Base-by-base conservation (phyloP, 2,888 invertebrate species). In the Ormyrus nitidulus region DNA sequence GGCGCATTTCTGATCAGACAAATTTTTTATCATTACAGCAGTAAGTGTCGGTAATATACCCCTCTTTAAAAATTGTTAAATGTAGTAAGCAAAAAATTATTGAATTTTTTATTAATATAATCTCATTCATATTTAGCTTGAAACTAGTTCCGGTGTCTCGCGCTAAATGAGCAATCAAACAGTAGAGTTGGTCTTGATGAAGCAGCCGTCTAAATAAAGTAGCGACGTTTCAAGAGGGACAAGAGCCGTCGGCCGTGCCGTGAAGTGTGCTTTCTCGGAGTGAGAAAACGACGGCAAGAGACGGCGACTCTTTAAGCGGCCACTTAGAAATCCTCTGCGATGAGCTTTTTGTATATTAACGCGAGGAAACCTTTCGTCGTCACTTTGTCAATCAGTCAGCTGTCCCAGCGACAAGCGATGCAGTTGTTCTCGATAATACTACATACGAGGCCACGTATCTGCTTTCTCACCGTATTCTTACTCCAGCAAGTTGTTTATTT, bases 261-360 rank as follows among this genome's bases (percentile, higher is more conserved):
- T 34, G 4, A 34, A 4, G 34, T 34, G 34, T 4, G 78, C 82
- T 80, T 81, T 83, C 81, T 80, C 81, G 78, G 80, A 78, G 80
- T 72, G 73, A 80, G 81, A 76, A 74, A 77, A 79, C 74, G 81
- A 19, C 58, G 19, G 82, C 44, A 83, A 83, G 82, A 83, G 82
- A 84, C 84, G 86, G 84, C 82, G 82, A 77, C 81, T 82, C 83
- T 87, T 84, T 83, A 85, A 86, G 85, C 85, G 85, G 84, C 86
- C 87, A 86, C 86, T 87, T 86, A 85, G 80, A 83, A 84, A 83
- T 83, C 85, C 84, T 86, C 85, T 85, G 84, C 83, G 85, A 84
- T 81, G 83, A 83, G 82, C 81, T 80, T 84, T 84, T 84, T 83
- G 81, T 83, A 61, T 72, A 77, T 54, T 34, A 77, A 72, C 13